Percentiles rank a stretch among this genome's conserved stretches.
Evolutionary conservation across 2,797 vertebrate genomes (phyloP).

Genomic region (Masticophis lateralis): DNA sequence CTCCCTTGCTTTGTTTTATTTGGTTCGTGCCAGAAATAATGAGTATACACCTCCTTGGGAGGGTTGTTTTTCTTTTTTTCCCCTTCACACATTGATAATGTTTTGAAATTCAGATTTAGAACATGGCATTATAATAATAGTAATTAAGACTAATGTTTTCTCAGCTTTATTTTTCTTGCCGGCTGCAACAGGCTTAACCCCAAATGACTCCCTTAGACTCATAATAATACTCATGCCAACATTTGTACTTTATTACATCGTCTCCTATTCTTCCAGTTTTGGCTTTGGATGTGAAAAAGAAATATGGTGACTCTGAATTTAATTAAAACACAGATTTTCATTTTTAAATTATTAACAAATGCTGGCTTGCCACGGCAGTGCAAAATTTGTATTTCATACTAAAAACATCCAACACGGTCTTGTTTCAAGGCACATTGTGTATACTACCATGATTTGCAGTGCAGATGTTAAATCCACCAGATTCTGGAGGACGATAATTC

Average conservation of each 20-base stretch:
- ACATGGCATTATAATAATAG: background rate
- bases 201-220: background rate
- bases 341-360: background rate
- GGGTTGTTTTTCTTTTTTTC: background rate
- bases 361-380: background rate
- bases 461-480: background rate
- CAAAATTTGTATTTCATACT: background rate
- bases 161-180: background rate
- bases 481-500: background rate
- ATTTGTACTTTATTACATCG: background rate
- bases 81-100: background rate
- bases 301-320: background rate
- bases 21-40: background rate
- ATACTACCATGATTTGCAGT: background rate
- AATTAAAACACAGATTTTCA: background rate
- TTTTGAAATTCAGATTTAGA: background rate
- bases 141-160: background rate
- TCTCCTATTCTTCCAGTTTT: background rate
- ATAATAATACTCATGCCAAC: background rate
- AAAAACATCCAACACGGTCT: background rate
- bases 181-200: background rate
- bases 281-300: background rate
- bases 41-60: background rate
- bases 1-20: background rate
- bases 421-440: background rate